Conservation (phyloP, 2,888 invertebrate genomes). For the Ichneumoninae sp. region DNA sequence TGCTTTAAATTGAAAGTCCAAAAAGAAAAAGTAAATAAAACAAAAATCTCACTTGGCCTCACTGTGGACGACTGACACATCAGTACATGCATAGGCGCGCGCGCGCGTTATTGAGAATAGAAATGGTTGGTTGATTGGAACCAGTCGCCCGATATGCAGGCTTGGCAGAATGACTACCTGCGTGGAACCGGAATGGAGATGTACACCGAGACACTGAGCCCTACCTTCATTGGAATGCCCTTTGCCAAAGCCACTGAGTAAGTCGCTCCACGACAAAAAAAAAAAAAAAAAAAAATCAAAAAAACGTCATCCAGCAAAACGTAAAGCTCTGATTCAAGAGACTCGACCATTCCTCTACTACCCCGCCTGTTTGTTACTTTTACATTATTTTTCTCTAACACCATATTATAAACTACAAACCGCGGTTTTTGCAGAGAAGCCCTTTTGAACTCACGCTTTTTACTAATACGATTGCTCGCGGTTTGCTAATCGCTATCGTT, state of each 20-base stretch:
- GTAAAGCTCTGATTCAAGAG: constrained; percentile 82
- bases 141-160: constrained; percentile 97
- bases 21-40: constrained; percentile 16
- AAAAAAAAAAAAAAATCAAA: constrained; percentile 82
- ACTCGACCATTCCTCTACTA: constrained; percentile 70
- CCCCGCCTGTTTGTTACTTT: constrained; percentile 42
- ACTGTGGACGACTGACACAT: constrained; percentile 73
- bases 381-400: constrained; percentile 26
- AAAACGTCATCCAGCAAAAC: constrained; percentile 77
- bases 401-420: constrained; percentile 7
- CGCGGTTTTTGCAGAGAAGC: constrained; percentile 38
- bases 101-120: constrained; percentile 73
- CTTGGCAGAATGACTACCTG: constrained; percentile 99
- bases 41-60: constrained; percentile 62
- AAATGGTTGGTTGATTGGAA: constrained; percentile 84
- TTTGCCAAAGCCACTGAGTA: constrained; percentile 99
- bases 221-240: constrained; percentile 98
- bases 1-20: constrained; percentile 18
- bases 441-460: constrained; percentile 46
- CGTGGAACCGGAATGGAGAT: constrained; percentile 99
- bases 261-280: constrained; percentile 88
- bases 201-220: constrained; percentile 99
- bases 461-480: constrained; percentile 40
- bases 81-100: constrained; percentile 84
- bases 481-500: constrained; percentile 9